These are phyloP conservation scores for Listrodromus nycthemerus DNA, from an alignment of 2,888 invertebrate species.

Conservation along the genomic window DNA sequence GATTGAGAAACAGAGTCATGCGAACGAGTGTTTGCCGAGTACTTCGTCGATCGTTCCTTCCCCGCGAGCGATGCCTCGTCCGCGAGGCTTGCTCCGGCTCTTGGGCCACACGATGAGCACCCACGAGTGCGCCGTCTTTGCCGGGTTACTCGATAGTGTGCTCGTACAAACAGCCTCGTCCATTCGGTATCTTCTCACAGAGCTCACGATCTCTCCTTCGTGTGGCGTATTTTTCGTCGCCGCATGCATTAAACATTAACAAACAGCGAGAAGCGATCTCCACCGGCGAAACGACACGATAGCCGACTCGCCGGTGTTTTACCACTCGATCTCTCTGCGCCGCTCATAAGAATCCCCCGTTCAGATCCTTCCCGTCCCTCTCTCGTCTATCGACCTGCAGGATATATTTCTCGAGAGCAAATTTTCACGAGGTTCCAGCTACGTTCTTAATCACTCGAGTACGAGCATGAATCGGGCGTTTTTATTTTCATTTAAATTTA, in stretches of 20 bases:
- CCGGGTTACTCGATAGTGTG: constrained; percentile 29
- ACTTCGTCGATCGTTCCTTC: constrained; percentile 72
- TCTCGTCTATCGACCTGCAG: constrained; percentile 21
- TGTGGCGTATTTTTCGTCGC: constrained; percentile 1
- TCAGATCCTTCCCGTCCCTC: background rate
- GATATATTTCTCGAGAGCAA: constrained; percentile 45
- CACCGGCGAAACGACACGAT: constrained; percentile 40
- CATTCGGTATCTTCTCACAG: constrained; percentile 42
- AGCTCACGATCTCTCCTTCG: constrained; percentile 33
- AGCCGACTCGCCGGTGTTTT: constrained; percentile 6
- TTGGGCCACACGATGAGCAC: constrained; percentile 49
- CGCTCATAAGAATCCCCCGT: constrained; percentile 20
- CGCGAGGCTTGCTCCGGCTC: constrained; percentile 51
- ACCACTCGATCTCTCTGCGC: constrained; percentile 15
- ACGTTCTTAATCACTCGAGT: constrained; percentile 8
- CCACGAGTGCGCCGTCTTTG: constrained; percentile 32
- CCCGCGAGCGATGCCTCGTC: constrained; percentile 36
- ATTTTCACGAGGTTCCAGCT: constrained; percentile 24
- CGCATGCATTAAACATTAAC: constrained; percentile 68
- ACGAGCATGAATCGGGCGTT: constrained; percentile 12
- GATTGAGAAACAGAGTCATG: constrained; percentile 75
- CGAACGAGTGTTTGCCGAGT: constrained; percentile 76
- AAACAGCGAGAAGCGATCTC: constrained; percentile 63
- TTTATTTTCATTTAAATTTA: too few species aligned
- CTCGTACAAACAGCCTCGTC: constrained; percentile 63